Percentiles rank a stretch among this genome's conserved stretches.
Evolutionary conservation across 1,140 invertebrate genomes (phyloP).

Genomic region (Listronotus bonariensis): DNA sequence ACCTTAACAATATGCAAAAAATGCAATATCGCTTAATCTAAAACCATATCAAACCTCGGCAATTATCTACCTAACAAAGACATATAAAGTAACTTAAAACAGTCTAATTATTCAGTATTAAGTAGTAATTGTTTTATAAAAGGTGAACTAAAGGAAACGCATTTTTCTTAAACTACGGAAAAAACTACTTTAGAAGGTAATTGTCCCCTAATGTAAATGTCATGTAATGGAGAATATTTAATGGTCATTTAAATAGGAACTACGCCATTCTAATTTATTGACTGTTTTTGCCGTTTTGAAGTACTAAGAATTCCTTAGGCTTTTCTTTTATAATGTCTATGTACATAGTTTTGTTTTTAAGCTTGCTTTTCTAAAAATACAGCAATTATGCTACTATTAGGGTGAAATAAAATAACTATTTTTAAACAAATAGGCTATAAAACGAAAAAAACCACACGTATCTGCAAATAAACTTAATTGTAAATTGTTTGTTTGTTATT

Average conservation of each 20-base stretch:
- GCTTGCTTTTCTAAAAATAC: too few relatives aligned
- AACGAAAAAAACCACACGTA: not conserved
- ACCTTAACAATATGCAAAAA: not conserved
- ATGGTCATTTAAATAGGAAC: constrained; percentile 31
- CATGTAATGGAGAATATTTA: constrained; percentile 22
- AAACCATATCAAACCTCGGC: constrained; percentile 11
- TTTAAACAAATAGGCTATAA: not conserved
- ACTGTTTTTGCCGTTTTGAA: constrained; percentile 5
- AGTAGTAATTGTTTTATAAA: constrained; percentile 24
- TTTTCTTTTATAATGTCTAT: not conserved
- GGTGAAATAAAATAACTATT: too few relatives aligned
- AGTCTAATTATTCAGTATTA: constrained; percentile 26
- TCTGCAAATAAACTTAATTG: too few relatives aligned
- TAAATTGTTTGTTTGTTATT: too few relatives aligned
- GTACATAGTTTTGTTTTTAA: too few relatives aligned
- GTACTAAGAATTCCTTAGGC: too few relatives aligned
- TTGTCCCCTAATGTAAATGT: constrained; percentile 40
- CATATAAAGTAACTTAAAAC: constrained; percentile 26
- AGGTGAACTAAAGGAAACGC: constrained; percentile 32
- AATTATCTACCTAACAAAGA: constrained; percentile 19
- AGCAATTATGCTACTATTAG: too few relatives aligned
- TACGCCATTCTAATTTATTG: constrained; percentile 29
- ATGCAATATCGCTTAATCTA: not conserved
- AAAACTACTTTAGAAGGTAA: constrained; percentile 37
- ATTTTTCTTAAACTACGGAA: constrained; percentile 26